A percentile compares a stretch with the other conserved stretches of the same genome.
phyloP scores from a whole-genome alignment of 2,888 invertebrate species.

The Idaea aversata region DNA sequence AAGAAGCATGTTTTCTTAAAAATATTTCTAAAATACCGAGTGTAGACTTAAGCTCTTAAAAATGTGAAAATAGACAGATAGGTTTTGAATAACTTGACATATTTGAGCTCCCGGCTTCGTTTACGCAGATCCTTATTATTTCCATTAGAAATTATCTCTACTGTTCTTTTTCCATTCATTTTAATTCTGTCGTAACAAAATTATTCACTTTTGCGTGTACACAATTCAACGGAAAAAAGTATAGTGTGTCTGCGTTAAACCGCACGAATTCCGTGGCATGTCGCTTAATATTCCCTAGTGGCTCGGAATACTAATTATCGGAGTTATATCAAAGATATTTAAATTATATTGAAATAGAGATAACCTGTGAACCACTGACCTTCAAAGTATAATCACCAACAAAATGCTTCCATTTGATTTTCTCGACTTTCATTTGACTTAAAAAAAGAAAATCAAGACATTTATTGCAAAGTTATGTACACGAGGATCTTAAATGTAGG shows the following conservation, averaged over 20 bases:
- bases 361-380: not conserved
- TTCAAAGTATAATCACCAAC: too few relatives aligned
- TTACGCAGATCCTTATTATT: not conserved
- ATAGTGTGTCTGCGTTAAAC: constrained; percentile 31
- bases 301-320: constrained; percentile 58
- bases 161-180: not conserved
- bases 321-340: not conserved
- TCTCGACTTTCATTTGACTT: too few relatives aligned
- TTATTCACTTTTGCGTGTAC: not conserved
- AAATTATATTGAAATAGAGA: not conserved
- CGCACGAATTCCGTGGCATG: constrained; percentile 45
- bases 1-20: too few relatives aligned
- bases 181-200: not conserved
- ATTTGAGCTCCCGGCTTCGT: too few relatives aligned
- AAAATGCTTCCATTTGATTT: too few relatives aligned
- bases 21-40: too few relatives aligned
- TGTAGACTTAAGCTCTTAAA: too few relatives aligned
- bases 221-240: not conserved
- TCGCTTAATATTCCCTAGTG: constrained; percentile 45
- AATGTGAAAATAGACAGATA: too few relatives aligned
- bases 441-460: too few relatives aligned
- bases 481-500: too few relatives aligned
- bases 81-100: too few relatives aligned
- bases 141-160: not conserved
- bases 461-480: too few relatives aligned